Evolutionary conservation across 1,140 invertebrate species (phyloP), one percentile per base, ranked within the genome.

Genomic region (Nymphalis io): DNA sequence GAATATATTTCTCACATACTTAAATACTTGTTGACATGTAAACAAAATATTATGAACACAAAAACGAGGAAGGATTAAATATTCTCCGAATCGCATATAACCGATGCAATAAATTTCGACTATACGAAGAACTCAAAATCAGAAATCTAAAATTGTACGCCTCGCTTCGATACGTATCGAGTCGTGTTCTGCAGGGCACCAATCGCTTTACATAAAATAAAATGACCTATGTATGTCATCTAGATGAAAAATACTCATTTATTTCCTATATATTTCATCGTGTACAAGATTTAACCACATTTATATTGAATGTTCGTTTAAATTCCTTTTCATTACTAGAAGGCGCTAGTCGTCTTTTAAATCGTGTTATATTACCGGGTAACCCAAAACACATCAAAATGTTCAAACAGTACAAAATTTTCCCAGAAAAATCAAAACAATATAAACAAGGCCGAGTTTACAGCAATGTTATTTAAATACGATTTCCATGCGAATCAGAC

Each of bases 171-270:
- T 60, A 68, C 21, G 46, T 23, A 68, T 68, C 60, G 21, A 18
- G 15, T 59, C 53, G n/a, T 46, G 40, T 46, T 66, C 55, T n/a
- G 21, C 13, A 40, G 20, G 27, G 27, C 27, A 53, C 27, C 13
- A 33, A 38, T 66, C 59, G 20, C 38, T 66, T 71, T 61, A 66
- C 62, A 66, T 71, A 57, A 61, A 66, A 66, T 66, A 59, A 68
- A 68, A 68, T 68, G 46, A 21, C 33, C 57, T 15, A 74, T 57
- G 70, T 68, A 71, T 69, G 73, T 74, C 73, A 74, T 74, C 73
- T 74, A 65, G 73, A 74, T 74, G 40, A 64, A 60, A 71, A 60
- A 53, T 33, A 61, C 60, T 71, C 63, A 74, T 71, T 74, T 74
- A 74, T 74, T 68, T 63, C 70, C 12, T 44, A 11, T 15, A 42